phyloP scores from a whole-genome alignment of 2,888 invertebrate species.

The Pteria penguin region DNA sequence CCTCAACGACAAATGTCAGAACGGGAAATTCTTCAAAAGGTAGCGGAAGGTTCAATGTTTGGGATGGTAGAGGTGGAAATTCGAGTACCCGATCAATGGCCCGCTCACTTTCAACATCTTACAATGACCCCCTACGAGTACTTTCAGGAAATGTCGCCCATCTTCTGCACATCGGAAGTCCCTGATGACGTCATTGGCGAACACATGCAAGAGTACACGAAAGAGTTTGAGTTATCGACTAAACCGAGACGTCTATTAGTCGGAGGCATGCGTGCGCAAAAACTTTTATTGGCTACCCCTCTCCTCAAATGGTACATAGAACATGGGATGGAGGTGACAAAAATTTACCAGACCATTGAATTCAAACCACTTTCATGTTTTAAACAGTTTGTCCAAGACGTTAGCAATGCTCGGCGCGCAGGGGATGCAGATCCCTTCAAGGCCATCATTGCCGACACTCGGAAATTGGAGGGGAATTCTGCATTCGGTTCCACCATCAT shows the following conservation, averaged over 20 bases:
- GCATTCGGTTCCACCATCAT: conserved; percentile 53
- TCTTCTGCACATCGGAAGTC: background rate
- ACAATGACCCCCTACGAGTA: too few relatives aligned
- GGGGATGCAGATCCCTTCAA: conserved; percentile 21
- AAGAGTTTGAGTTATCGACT: background rate
- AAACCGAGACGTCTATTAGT: conserved; percentile 39
- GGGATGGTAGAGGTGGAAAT: conserved; percentile 45
- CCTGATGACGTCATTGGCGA: background rate
- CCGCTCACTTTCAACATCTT: too few relatives aligned
- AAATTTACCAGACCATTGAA: conserved; percentile 47
- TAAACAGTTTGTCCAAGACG: conserved; percentile 29
- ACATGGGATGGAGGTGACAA: conserved; percentile 29
- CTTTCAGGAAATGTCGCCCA: background rate
- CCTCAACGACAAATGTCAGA: conserved; percentile 29
- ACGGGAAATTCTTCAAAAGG: conserved; percentile 29
- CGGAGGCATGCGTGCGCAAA: conserved; percentile 41
- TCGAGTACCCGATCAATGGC: too few relatives aligned
- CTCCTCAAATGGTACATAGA: conserved; percentile 5
- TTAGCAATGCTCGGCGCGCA: conserved; percentile 31
- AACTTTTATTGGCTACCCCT: conserved; percentile 18
- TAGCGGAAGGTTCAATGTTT: conserved; percentile 27
- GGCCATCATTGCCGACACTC: conserved; percentile 44
- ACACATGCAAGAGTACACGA: too few relatives aligned
- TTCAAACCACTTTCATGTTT: conserved; percentile 40
- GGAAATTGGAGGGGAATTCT: conserved; percentile 33